phyloP scores from a whole-genome alignment of 1,140 invertebrate species.

The Drosophila prosaltans region DNA sequence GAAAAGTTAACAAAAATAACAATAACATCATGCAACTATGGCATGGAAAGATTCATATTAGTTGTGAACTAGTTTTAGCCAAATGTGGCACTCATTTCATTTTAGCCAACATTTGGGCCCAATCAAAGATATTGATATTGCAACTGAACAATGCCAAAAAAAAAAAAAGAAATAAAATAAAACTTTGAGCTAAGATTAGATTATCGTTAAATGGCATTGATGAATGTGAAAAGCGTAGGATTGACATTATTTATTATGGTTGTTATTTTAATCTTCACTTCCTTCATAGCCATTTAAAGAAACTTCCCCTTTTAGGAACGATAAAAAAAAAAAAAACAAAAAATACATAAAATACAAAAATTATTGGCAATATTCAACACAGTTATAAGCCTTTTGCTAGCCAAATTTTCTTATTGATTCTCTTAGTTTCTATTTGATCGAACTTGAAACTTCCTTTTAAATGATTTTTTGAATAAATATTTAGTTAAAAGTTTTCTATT shows the following conservation, averaged over 20 bases:
- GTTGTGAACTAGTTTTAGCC: not conserved
- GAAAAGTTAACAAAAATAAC: not conserved
- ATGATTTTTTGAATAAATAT: too few relatives aligned
- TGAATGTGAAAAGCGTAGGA: not conserved
- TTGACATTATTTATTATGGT: not conserved
- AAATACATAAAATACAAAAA: not conserved
- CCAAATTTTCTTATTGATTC: too few relatives aligned
- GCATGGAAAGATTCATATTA: not conserved
- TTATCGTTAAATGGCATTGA: slow-evolving; percentile 4
- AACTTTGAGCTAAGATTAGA: slow-evolving; percentile 2
- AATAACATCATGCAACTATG: slow-evolving; percentile 7
- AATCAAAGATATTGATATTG: not conserved
- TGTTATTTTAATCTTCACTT: not conserved
- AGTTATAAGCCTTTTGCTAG: not conserved
- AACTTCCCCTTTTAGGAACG: not conserved
- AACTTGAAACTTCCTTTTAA: too few relatives aligned
- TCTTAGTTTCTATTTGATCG: too few relatives aligned
- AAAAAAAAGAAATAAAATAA: not conserved
- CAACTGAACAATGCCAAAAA: not conserved
- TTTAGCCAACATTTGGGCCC: not conserved
- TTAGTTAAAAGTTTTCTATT: too few relatives aligned
- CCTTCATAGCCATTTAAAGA: not conserved
- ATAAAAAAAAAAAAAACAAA: too few relatives aligned
- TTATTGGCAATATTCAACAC: too few relatives aligned
- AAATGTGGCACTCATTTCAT: not conserved